phyloP scores from a whole-genome alignment of 1,140 invertebrate species.

The Listronotus bonariensis region DNA sequence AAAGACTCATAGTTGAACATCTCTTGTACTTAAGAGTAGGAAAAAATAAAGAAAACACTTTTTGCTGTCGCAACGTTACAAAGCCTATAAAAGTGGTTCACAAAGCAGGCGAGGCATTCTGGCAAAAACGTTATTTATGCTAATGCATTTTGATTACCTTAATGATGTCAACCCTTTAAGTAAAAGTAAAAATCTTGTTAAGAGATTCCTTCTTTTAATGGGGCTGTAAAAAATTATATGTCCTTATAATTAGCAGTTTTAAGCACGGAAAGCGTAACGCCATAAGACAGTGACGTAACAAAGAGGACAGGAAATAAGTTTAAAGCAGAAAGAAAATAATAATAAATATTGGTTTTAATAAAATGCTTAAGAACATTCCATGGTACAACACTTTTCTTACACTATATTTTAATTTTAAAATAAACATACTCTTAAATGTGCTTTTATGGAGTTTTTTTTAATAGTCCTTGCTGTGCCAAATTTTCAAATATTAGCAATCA shows the following conservation, averaged over 20 bases:
- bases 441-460: no score
- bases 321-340: no score
- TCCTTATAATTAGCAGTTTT: slow-evolving; percentile 12
- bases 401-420: no score
- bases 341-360: no score
- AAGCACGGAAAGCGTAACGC: slow-evolving; percentile 14
- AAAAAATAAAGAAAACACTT: no score
- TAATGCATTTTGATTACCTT: slow-evolving; percentile 21
- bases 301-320: not conserved
- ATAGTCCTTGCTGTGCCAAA: no score
- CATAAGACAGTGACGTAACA: not conserved
- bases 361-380: no score
- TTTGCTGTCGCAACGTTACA: not conserved
- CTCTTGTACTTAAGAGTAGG: no score
- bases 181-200: slow-evolving; percentile 24
- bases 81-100: slow-evolving; percentile 7
- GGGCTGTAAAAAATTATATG: slow-evolving; percentile 23
- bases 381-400: no score
- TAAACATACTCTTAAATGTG: no score
- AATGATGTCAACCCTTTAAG: slow-evolving; percentile 26
- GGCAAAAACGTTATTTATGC: slow-evolving; percentile 19
- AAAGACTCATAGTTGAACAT: no score
- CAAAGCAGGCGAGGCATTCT: not conserved
- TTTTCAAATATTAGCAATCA: no score
- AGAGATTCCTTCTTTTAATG: slow-evolving; percentile 14